Base-by-base conservation (phyloP, 2,888 invertebrate genomes). In the Noctua fimbriata region DNA sequence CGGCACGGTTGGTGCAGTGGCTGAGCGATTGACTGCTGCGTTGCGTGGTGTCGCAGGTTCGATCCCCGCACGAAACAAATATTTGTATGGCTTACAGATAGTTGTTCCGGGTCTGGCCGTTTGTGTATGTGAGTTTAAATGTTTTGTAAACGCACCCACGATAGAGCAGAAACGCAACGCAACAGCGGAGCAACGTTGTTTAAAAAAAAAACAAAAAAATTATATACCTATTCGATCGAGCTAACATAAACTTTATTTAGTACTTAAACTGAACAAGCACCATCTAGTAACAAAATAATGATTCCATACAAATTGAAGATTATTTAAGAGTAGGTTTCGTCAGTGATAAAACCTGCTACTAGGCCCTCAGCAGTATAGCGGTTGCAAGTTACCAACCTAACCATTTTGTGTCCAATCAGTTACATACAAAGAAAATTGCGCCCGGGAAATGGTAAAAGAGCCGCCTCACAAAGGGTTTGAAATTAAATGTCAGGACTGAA, bases 401-500 rank as follows among this genome's bases (percentile, higher is more conserved):
- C 24, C 24, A n/a, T 52, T 63, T 1, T 14, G 21, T 28, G 5
- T 28, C 18, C 21, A 47, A 47, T 32, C 6, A 21, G 6, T 6
- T 36, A 6, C 21, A 32, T 6, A 32, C 32, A 49, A 78, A n/a
- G 32, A n/a, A 32, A 52, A 21, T 16, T n/a, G n/a, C n/a, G 9
- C 18, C 12, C 21, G 32, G 12, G 12, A 32, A 52, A 47, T n/a
- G 10, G 32, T 36, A 24, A 24, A 7, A 36, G 6, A 28, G 5
- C 18, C 49, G 32, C 18, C 9, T 18, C 4, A 52, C 44, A 55
- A 72, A 65, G 44, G 18, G 44, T 24, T 55, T 73, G 47, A 58
- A 66, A 73, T 65, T 24, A 73, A 79, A 81, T 49, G 55, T 81
- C 55, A 66, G 55, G 65, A 66, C 9, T 47, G 28, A 32, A 36